Base-by-base conservation (phyloP, 2,113 vertebrate genomes). In the Platysteira castanea region DNA sequence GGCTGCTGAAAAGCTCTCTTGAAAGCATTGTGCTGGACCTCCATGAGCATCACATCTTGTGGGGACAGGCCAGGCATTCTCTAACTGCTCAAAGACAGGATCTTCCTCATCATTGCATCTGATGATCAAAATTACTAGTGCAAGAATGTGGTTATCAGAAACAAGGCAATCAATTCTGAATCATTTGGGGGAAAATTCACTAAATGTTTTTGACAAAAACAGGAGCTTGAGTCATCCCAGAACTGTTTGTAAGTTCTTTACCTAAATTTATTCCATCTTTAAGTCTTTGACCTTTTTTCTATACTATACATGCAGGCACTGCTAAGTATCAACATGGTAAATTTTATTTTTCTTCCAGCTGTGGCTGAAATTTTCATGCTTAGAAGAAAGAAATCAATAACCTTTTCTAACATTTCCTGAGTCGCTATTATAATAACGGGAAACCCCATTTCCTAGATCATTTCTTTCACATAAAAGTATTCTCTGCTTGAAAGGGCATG, bases 11-110 rank as follows among this genome's bases (percentile, higher is more conserved):
- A 88, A 88, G 30, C 28, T 37, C 17, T 63, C 79, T 65, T 63
- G 28, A 82, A 31, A 88, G n/a, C 19, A 61, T 5, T 0, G 0
- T 3, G 7, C 15, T 37, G 30, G 18, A 76, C 18, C 6, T 70
- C 39, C 39, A 28, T 19, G 10, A 41, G 18, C 1, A 15, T 6
- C 2, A 1, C 4, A 13, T 52, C 50, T 81, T 52, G 15, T 4
- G 3, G 33, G 26, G 47, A 35, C 22, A 35, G 24, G 11, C 67
- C 52, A 67, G n/a, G 20, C 33, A 59, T 30, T 3, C 2, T 44
- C 31, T 64, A 35, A 30, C 27, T 60, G 26, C 15, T 33, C 37
- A 56, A 73, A 68, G 9, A 44, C 20, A 71, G 11, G 10, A 7
- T 80, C 15, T 28, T 57, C 31, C 5, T 70, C 37, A 31, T 42